Evolutionary conservation across 2,113 vertebrate genomes (phyloP).

Genomic region (Craseonycteris thonglongyai): DNA sequence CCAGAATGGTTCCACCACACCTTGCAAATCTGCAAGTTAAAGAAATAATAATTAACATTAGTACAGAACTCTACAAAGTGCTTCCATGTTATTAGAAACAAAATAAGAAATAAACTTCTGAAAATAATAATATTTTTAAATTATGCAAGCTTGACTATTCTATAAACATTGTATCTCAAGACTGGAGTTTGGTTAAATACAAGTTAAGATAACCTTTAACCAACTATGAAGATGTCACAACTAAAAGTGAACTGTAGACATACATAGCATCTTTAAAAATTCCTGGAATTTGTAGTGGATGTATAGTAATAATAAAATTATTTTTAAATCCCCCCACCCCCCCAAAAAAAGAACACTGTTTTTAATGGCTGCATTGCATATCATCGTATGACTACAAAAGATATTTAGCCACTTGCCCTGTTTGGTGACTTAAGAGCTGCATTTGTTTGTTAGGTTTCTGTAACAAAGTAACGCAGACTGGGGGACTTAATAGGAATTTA

Average conservation of each 20-base stretch:
- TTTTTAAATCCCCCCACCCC: neutral
- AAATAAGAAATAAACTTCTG: neutral
- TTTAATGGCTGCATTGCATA: neutral
- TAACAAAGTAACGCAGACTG: neutral
- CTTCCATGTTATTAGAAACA: neutral
- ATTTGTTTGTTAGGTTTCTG: neutral
- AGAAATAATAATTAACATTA: neutral
- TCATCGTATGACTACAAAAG: neutral
- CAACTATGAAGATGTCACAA: neutral
- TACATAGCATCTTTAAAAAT: neutral
- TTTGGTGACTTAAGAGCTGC: neutral
- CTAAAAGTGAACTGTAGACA: neutral
- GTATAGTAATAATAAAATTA: constrained; percentile 6
- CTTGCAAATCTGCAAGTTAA: neutral
- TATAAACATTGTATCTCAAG: neutral
- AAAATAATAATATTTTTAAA: constrained; percentile 13
- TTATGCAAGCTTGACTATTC: neutral
- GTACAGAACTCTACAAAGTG: neutral
- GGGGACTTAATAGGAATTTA: neutral
- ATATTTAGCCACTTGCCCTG: neutral
- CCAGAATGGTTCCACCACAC: neutral
- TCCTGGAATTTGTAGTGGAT: neutral
- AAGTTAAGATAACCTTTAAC: neutral
- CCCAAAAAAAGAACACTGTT: neutral
- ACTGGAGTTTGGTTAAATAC: neutral